These are phyloP conservation scores for Drosophila insularis DNA, from an alignment of 1,140 invertebrate genomes.

Conservation along the genomic window DNA sequence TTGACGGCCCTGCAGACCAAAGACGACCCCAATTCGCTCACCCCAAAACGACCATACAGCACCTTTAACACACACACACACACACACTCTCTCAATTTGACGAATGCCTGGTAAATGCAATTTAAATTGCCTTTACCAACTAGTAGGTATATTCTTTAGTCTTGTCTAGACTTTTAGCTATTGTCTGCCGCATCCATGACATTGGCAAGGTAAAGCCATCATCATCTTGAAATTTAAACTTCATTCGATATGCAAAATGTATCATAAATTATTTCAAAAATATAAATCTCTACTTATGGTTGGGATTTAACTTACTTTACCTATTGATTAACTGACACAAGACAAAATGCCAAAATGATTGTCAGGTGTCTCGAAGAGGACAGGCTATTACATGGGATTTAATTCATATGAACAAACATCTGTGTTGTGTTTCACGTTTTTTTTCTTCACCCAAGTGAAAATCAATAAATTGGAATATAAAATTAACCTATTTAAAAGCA, in stretches of 20 bases:
- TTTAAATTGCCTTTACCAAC: neutral
- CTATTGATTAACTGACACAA: conserved; percentile 6
- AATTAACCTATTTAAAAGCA: too few relatives aligned
- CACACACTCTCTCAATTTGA: neutral
- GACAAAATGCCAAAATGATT: conserved; percentile 6
- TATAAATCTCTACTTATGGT: conserved; percentile 11
- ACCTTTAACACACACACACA: conserved; percentile 9
- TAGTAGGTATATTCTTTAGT: neutral
- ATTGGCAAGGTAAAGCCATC: neutral
- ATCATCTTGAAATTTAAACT: neutral
- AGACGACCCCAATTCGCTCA: neutral
- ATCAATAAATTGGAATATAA: too few relatives aligned
- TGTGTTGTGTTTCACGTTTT: neutral
- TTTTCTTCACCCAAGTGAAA: too few relatives aligned
- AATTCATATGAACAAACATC: neutral
- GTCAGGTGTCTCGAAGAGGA: neutral
- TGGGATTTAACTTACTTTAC: neutral
- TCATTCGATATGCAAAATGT: conserved; percentile 5
- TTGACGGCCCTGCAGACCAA: conserved; percentile 34
- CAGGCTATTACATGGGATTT: neutral
- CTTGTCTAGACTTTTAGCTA: conserved; percentile 2
- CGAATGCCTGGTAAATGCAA: neutral
- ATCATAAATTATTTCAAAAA: conserved; percentile 10
- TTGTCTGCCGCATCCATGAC: neutral
- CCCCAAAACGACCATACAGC: neutral